Evolutionary conservation across 2,888 invertebrate genomes (phyloP), one percentile per base, ranked within the genome.

Genomic region (Nomada ferruginata): DNA sequence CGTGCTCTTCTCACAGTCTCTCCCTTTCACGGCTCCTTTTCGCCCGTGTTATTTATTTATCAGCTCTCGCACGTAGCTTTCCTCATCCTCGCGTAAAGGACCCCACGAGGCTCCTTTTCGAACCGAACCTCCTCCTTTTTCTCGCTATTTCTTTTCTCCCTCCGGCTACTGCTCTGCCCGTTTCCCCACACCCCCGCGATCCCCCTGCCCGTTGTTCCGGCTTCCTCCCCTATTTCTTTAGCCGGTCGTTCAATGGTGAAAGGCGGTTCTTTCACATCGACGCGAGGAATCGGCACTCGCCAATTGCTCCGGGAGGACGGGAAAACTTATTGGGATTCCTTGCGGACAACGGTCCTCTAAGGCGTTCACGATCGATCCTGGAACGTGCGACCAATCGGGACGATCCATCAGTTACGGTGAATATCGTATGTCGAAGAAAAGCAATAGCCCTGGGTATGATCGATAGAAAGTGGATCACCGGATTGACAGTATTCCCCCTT

Each of bases 21-120:
- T 18, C 63, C 36, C 36, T 29, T 0, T 20, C 4, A 15, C 29
- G 3, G 11, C 20, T 47, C 36, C 47, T 18, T 44, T 44, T 26
- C 61, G 23, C 36, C 23, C 47, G 76, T 69, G 84, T 91, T 91
- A 90, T 90, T 91, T 91, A 90, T 91, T 91, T 91, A 90, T 89
- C 89, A 85, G 87, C 86, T 82, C 78, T 74, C 76, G 85, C 86
- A 86, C 88, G 84, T 81, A 79, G 63, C 73, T 74, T 64, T 63
- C 63, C 76, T 73, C 79, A 59, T 72, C 68, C 81, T 57, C 74
- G 59, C 50, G 76, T 73, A 81, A 85, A 88, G 79, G 79, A 80
- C 53, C 74, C 57, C 73, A 74, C 81, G 84, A 76, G 66, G 63
- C 80, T n/a, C 42, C 66, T 72, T 70, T 55, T 66, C 70, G 57